phyloP scores from a whole-genome alignment of 2,797 vertebrate species.

The Natrix natrix region DNA sequence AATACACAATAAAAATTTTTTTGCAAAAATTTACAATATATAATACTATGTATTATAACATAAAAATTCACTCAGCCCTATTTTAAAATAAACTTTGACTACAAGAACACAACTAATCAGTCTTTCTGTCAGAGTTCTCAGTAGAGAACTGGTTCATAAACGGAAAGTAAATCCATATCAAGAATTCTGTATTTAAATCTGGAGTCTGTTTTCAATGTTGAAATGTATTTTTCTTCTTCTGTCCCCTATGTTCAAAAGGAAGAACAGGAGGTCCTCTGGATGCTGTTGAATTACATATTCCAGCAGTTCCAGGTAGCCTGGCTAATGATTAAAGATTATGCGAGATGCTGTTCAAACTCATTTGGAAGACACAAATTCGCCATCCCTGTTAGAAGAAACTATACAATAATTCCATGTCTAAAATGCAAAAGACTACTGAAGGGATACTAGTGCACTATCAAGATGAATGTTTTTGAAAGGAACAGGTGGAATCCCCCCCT shows the following conservation, averaged over 20 bases:
- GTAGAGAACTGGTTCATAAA: background rate
- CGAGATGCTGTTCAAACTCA: background rate
- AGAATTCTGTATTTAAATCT: background rate
- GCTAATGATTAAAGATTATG: background rate
- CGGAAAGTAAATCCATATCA: background rate
- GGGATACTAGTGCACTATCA: background rate
- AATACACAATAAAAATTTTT: background rate
- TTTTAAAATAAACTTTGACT: background rate
- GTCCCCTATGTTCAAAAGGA: background rate
- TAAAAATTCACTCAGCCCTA: background rate
- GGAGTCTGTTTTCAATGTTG: background rate
- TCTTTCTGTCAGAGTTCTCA: background rate
- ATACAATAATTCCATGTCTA: background rate
- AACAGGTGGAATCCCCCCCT: background rate
- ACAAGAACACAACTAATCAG: background rate
- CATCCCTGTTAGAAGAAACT: background rate
- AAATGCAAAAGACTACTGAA: background rate
- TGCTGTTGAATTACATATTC: background rate
- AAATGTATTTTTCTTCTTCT: background rate
- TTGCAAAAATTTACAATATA: background rate
- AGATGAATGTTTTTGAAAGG: background rate
- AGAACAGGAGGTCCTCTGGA: background rate
- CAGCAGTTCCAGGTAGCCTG: background rate
- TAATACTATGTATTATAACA: background rate
- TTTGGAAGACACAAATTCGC: background rate